Percentiles rank a stretch among this genome's conserved stretches.
These are phyloP conservation scores for Eristalis tenax DNA, from an alignment of 2,888 invertebrate genomes.

Conservation along the genomic window DNA sequence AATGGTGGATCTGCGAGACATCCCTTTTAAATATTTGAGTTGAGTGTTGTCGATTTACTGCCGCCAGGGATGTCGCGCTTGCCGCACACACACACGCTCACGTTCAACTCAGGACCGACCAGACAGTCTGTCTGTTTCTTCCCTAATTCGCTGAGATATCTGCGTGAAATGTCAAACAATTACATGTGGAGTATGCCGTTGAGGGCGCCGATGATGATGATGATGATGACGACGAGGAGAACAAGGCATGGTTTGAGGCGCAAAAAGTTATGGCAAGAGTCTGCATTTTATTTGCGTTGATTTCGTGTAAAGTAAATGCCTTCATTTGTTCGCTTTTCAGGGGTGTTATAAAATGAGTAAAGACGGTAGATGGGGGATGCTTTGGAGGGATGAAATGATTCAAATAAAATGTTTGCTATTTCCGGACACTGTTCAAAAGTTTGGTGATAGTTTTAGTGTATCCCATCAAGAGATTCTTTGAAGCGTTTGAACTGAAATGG, in stretches of 20 bases:
- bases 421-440: neutral
- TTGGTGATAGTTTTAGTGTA: neutral
- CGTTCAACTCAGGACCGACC: neutral
- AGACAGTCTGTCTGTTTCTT: neutral
- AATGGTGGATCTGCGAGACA: constrained; percentile 5
- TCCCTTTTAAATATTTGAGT: constrained; percentile 40
- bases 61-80: constrained; percentile 13
- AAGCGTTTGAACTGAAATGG: neutral
- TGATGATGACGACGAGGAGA: neutral
- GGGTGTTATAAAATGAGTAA: neutral
- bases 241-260: neutral
- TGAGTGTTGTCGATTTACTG: constrained; percentile 39
- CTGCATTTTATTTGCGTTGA: constrained; percentile 27
- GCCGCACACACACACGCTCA: neutral
- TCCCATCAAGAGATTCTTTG: neutral
- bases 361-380: neutral
- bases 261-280: neutral
- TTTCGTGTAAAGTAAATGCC: constrained; percentile 25
- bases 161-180: neutral
- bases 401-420: neutral
- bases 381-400: too few relatives aligned
- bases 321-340: constrained; percentile 8
- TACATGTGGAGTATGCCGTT: neutral
- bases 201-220: neutral
- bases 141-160: constrained; percentile 9